Evolutionary conservation across 2,888 invertebrate genomes (phyloP).

Genomic region (Hirtodrosophila histrioides): DNA sequence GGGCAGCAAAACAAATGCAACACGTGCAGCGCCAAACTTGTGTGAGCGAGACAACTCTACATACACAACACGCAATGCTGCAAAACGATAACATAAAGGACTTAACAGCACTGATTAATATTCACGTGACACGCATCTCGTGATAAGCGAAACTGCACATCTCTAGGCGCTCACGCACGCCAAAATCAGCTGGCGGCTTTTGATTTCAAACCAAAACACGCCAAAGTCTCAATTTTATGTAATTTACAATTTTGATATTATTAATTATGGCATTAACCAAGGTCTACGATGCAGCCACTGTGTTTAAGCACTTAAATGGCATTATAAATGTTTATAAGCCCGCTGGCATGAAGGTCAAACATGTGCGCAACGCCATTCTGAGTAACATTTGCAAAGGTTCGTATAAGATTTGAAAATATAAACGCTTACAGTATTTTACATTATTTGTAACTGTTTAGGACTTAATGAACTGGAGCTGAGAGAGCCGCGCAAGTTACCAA

Average conservation of each 20-base stretch:
- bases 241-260: slow-evolving; percentile 22
- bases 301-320: slow-evolving; percentile 90
- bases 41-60: slow-evolving; percentile 19
- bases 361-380: slow-evolving; percentile 86
- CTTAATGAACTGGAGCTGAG: slow-evolving; percentile 89
- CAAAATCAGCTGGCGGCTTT: slow-evolving; percentile 15
- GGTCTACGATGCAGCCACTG: slow-evolving; percentile 85
- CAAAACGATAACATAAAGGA: not conserved
- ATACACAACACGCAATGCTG: not conserved
- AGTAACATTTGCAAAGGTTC: slow-evolving; percentile 89
- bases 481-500: slow-evolving; percentile 84
- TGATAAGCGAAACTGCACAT: not conserved
- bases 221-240: slow-evolving; percentile 29
- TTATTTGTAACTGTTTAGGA: slow-evolving; percentile 85
- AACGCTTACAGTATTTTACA: no score
- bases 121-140: not conserved
- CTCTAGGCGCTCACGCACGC: not conserved
- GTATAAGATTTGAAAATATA: not conserved
- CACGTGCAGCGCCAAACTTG: slow-evolving; percentile 56
- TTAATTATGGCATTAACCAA: slow-evolving; percentile 75
- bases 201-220: slow-evolving; percentile 7
- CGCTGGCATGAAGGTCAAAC: slow-evolving; percentile 85
- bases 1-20: slow-evolving; percentile 52
- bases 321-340: slow-evolving; percentile 93
- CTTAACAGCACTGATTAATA: not conserved